These are phyloP conservation scores for Endotricha flammealis DNA, from an alignment of 2,888 invertebrate genomes.

Conservation along the genomic window DNA sequence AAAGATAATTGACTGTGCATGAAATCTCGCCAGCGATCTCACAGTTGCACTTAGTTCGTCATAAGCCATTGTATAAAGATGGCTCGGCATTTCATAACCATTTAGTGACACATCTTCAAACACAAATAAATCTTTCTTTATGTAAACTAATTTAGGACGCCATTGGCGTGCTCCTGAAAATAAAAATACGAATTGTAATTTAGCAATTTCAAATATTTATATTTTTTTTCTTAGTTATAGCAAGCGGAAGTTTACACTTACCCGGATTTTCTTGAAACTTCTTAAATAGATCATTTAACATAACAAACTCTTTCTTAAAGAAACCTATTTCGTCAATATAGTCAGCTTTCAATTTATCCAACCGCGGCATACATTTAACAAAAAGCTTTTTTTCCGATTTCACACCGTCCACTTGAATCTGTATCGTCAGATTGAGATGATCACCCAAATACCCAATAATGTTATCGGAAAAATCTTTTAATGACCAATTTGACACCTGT, in stretches of 20 bases:
- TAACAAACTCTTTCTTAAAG: constrained; percentile 53
- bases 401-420: constrained; percentile 27
- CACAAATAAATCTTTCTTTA: constrained; percentile 51
- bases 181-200: background rate
- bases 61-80: constrained; percentile 40
- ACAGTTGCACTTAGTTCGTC: constrained; percentile 59
- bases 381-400: constrained; percentile 62
- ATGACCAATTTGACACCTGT: constrained; percentile 35
- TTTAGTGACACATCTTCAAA: constrained; percentile 56
- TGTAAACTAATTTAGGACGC: constrained; percentile 45
- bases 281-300: constrained; percentile 49
- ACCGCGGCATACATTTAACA: constrained; percentile 78
- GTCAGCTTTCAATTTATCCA: constrained; percentile 61
- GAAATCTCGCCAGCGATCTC: constrained; percentile 65
- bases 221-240: too few species aligned
- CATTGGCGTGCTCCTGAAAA: constrained; percentile 42
- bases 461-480: constrained; percentile 44
- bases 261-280: constrained; percentile 44
- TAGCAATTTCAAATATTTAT: too few species aligned
- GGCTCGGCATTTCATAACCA: constrained; percentile 51
- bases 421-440: constrained; percentile 46
- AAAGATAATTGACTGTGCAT: constrained; percentile 65
- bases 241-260: constrained; percentile 29
- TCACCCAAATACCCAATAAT: constrained; percentile 60
- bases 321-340: constrained; percentile 48